Evolutionary conservation across 2,797 vertebrate species (phyloP), one percentile per base, ranked within the genome.

Genomic region (Platyrinchus mystaceus): DNA sequence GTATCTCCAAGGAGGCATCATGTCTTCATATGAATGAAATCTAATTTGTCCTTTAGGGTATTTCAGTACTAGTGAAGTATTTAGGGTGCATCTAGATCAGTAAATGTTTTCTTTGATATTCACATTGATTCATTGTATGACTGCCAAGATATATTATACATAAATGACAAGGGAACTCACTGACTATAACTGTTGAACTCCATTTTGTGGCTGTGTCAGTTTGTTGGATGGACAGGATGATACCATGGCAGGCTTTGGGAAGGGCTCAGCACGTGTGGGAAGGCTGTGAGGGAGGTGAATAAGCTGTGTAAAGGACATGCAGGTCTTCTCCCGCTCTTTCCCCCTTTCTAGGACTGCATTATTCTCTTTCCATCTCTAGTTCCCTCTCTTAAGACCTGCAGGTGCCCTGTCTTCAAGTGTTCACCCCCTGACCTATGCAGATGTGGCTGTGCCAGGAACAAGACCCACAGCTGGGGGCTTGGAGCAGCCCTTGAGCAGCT

Each of bases 181-280:
- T 41, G 26, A 27, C 19, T 36, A 3, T 32, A 18, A 41, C 32
- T 46, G 41, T 55, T 62, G 82, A 75, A 7, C 9, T 64, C 70
- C 43, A 27, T 84, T 79, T 64, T 0, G 0, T 56, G 46, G 34
- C 37, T 73, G 32, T 64, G 37, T 36, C 26, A 41, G 28, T 43
- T 86, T 80, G 8, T n/a, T 63, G 56, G 20, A 15, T 36, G 39
- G 64, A 12, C 21, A 49, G 13, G 21, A 4, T 60, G 53, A 62
- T 30, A 27, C 1, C 0, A 2, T 41, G 23, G 20, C 0, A 0
- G 28, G 30, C 18, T 13, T 4, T 49, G 27, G n/a, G 26, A 70
- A 78, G 21, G 23, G 30, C n/a, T 90, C 55, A 34, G 66, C 23
- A 44, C 24, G 39, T 32, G 15, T 34, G 22, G 10, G 37, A 32